Percentiles rank a stretch among this genome's conserved stretches.
These are phyloP conservation scores for Caenorhabditis auriculariae DNA, from an alignment of 2,888 invertebrate genomes.

Conservation along the genomic window DNA sequence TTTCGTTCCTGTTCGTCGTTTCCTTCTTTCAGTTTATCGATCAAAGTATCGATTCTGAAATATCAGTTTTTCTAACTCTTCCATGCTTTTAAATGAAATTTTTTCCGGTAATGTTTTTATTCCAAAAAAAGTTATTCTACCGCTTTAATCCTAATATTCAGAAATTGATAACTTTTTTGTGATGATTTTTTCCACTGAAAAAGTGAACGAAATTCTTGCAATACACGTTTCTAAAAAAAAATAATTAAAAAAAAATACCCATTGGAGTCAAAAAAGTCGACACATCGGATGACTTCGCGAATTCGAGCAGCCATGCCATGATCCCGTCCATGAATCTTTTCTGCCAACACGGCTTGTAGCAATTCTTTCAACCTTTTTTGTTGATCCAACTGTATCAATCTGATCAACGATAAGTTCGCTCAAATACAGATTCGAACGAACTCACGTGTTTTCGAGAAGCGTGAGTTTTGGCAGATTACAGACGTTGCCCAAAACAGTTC, in stretches of 20 bases:
- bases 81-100: too few species aligned
- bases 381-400: background rate
- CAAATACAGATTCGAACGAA: background rate
- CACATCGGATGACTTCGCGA: slow-evolving; percentile 76
- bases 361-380: slow-evolving; percentile 61
- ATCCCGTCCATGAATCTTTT: slow-evolving; percentile 70
- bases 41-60: slow-evolving; percentile 10
- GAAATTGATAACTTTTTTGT: background rate
- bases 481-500: slow-evolving; percentile 85
- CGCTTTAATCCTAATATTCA: background rate
- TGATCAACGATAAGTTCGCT: background rate
- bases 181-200: background rate
- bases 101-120: too few species aligned
- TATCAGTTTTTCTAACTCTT: too few species aligned
- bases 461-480: slow-evolving; percentile 11
- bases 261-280: slow-evolving; percentile 74
- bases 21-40: slow-evolving; percentile 11
- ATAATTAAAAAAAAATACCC: slow-evolving; percentile 64
- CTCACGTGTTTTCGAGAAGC: too few species aligned
- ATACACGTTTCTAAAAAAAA: background rate
- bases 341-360: slow-evolving; percentile 30
- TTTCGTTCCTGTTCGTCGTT: slow-evolving; percentile 6
- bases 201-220: background rate
- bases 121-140: too few species aligned
- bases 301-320: slow-evolving; percentile 67